Evolutionary conservation across 2,797 vertebrate species (phyloP).

Genomic region (Phrynocephalus guinanensis): DNA sequence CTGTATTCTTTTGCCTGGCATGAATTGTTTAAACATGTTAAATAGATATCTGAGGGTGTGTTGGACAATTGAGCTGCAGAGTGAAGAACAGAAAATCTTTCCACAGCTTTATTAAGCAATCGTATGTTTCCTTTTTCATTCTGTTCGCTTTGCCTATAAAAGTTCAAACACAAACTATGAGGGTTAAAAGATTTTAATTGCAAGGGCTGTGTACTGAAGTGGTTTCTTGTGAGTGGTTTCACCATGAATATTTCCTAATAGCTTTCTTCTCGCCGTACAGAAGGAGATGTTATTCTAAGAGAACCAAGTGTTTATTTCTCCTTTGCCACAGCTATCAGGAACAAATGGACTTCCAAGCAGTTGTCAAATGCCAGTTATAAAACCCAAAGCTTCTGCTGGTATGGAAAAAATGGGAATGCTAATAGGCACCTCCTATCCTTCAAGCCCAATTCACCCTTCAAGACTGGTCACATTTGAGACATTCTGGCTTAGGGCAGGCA

Average conservation of each 20-base stretch:
- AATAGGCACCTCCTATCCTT: slow-evolving; percentile 23
- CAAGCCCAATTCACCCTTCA: slow-evolving; percentile 53
- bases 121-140: slow-evolving; percentile 23
- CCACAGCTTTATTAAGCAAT: background rate
- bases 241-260: slow-evolving; percentile 42
- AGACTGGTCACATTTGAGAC: slow-evolving; percentile 31
- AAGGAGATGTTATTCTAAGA: slow-evolving; percentile 44
- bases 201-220: slow-evolving; percentile 45
- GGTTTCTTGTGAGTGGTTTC: slow-evolving; percentile 43
- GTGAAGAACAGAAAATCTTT: slow-evolving; percentile 35
- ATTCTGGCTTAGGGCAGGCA: slow-evolving; percentile 26
- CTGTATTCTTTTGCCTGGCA: background rate
- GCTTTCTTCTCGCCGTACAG: slow-evolving; percentile 41
- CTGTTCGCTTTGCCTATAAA: slow-evolving; percentile 56
- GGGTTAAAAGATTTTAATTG: slow-evolving; percentile 53
- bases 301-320: slow-evolving; percentile 45
- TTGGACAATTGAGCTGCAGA: slow-evolving; percentile 42
- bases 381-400: slow-evolving; percentile 46
- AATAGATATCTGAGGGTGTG: slow-evolving; percentile 51
- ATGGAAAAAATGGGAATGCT: slow-evolving; percentile 35
- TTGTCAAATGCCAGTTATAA: slow-evolving; percentile 42
- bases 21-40: slow-evolving; percentile 18
- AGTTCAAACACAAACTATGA: slow-evolving; percentile 49
- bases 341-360: slow-evolving; percentile 18
- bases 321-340: background rate